These are phyloP conservation scores for Formica selysi DNA, from an alignment of 1,140 invertebrate species.

Conservation along the genomic window DNA sequence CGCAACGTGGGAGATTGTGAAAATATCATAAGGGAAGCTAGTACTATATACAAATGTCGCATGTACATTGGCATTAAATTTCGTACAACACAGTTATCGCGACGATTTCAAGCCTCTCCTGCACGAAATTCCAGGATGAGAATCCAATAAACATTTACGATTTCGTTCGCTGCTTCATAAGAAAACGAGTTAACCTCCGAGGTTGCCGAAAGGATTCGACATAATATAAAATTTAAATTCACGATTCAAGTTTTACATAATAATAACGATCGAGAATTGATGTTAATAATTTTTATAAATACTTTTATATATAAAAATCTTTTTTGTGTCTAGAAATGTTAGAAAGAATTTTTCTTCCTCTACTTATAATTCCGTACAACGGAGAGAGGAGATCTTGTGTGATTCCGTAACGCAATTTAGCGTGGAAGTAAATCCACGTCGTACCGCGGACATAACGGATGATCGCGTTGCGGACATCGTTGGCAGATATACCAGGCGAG, in stretches of 20 bases:
- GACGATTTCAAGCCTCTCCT: slow-evolving; percentile 26
- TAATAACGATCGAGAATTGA: not conserved
- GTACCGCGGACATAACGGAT: slow-evolving; percentile 27
- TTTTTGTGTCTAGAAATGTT: not conserved
- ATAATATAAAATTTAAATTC: not conserved
- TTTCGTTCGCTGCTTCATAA: not conserved
- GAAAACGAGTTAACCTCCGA: not conserved
- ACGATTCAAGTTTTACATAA: too few relatives aligned
- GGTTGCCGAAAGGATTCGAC: not conserved
- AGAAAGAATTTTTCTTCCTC: not conserved
- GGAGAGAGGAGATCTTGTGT: not conserved
- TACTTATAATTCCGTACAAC: not conserved
- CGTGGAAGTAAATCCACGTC: not conserved
- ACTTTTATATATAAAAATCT: too few relatives aligned
- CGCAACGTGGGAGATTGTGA: slow-evolving; percentile 35
- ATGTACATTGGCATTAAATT: slow-evolving; percentile 45
- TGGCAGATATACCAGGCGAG: slow-evolving; percentile 21
- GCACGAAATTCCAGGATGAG: not conserved
- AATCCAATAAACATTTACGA: slow-evolving; percentile 51
- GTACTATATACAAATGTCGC: slow-evolving; percentile 39
- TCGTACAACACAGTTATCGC: slow-evolving; percentile 41
- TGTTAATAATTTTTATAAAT: not conserved
- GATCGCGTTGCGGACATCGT: slow-evolving; percentile 43
- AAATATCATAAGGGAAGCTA: slow-evolving; percentile 46
- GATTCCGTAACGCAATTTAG: slow-evolving; percentile 26